Percentiles rank a stretch among this genome's conserved stretches.
Conservation (phyloP, 2,113 vertebrate genomes). For the Poeciliopsis retropinna region DNA sequence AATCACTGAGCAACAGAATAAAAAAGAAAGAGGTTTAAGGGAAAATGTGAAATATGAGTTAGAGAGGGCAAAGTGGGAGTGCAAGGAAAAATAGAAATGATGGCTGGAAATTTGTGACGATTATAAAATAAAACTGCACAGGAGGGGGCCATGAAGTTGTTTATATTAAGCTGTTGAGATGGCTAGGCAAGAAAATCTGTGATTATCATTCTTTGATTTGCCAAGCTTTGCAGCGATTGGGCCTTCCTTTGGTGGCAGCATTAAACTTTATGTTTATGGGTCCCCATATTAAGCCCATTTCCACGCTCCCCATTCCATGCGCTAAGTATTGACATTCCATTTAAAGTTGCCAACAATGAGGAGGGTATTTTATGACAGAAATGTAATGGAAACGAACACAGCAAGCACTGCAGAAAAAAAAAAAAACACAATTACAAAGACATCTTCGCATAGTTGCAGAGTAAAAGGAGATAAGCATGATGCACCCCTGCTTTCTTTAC, state of each 20-base stretch:
- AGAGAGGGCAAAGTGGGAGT: conserved; percentile 6
- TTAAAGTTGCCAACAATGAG: conserved; percentile 69
- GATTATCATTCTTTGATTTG: conserved; percentile 71
- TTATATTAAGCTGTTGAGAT: conserved; percentile 69
- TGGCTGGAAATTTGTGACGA: conserved; percentile 33
- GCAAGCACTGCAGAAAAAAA: conserved; percentile 57
- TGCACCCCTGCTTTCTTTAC: conserved; percentile 66
- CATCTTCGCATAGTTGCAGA: conserved; percentile 63
- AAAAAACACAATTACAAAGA: conserved; percentile 72
- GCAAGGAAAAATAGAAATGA: conserved; percentile 26
- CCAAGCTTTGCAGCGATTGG: conserved; percentile 57
- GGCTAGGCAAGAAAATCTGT: conserved; percentile 60
- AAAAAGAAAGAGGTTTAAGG: neutral
- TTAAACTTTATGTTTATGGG: conserved; percentile 76
- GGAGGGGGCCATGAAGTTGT: conserved; percentile 56
- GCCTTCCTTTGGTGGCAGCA: conserved; percentile 59
- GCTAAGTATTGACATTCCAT: conserved; percentile 75
- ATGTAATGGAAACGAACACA: conserved; percentile 62
- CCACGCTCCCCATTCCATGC: conserved; percentile 68
- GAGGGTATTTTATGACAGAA: conserved; percentile 68
- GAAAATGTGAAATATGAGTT: neutral
- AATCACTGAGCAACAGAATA: conserved; percentile 6
- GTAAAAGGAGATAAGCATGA: conserved; percentile 59
- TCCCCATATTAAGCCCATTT: conserved; percentile 75
- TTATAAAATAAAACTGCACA: conserved; percentile 48